These are phyloP conservation scores for Bettongia penicillata DNA, from an alignment of 2,113 vertebrate genomes.

Conservation along the genomic window DNA sequence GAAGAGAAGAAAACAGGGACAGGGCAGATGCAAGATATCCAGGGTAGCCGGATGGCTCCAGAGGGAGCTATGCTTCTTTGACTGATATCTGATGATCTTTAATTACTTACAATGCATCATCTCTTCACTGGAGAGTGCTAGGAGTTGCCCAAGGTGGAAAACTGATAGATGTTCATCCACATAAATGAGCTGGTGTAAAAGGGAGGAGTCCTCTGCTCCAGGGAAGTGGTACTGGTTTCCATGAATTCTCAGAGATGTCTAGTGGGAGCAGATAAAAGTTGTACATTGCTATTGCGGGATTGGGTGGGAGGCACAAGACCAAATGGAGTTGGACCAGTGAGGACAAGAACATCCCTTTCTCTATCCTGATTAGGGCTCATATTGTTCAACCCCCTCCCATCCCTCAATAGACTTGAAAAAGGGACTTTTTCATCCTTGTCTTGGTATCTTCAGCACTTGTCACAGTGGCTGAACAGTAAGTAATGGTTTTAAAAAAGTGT, in stretches of 20 bases:
- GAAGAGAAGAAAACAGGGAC: not conserved
- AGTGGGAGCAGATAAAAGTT: not conserved
- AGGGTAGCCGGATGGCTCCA: not conserved
- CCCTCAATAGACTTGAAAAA: not conserved
- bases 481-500: not conserved
- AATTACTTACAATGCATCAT: not conserved
- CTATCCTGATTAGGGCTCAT: not conserved
- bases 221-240: not conserved
- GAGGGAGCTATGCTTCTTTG: not conserved
- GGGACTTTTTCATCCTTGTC: not conserved
- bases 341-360: not conserved
- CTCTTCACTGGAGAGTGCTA: not conserved
- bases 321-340: not conserved
- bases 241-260: not conserved
- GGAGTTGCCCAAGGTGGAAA: not conserved
- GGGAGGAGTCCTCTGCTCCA: not conserved
- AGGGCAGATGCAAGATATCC: not conserved
- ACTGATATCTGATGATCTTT: not conserved
- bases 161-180: not conserved
- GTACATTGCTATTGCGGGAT: not conserved
- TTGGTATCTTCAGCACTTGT: not conserved
- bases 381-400: not conserved
- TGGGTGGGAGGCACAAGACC: not conserved
- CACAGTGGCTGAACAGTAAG: not conserved
- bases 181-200: not conserved